A percentile compares a stretch with the other conserved stretches of the same genome.
These are phyloP conservation scores for Pseudomugil gertrudae DNA, from an alignment of 2,797 vertebrate genomes.

Conservation along the genomic window DNA sequence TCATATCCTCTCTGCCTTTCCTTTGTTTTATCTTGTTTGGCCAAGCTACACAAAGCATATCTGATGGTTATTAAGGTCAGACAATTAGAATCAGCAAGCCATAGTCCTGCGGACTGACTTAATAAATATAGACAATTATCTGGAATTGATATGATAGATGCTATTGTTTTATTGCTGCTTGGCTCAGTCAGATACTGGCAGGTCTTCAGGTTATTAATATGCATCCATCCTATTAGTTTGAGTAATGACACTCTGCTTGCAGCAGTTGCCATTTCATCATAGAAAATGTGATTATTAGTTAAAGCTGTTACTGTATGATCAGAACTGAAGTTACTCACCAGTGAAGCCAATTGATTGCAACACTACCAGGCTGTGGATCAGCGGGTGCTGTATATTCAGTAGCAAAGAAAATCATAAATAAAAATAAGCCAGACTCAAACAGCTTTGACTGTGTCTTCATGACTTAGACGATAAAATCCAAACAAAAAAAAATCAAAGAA, in stretches of 20 bases:
- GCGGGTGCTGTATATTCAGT: slow-evolving; percentile 24
- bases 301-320: slow-evolving; percentile 36
- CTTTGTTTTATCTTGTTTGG: slow-evolving; percentile 46
- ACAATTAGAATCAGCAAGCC: slow-evolving; percentile 56
- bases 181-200: slow-evolving; percentile 57
- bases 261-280: slow-evolving; percentile 50
- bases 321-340: slow-evolving; percentile 53
- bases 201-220: slow-evolving; percentile 53
- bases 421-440: slow-evolving; percentile 34
- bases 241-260: slow-evolving; percentile 47
- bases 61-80: slow-evolving; percentile 63
- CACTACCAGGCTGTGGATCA: not conserved
- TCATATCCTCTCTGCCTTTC: slow-evolving; percentile 18
- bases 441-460: slow-evolving; percentile 31
- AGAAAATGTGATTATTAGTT: slow-evolving; percentile 60
- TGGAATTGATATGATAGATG: slow-evolving; percentile 70
- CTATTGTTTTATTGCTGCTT: slow-evolving; percentile 43
- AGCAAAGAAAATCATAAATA: slow-evolving; percentile 55
- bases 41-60: slow-evolving; percentile 46
- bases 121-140: slow-evolving; percentile 69
- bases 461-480: slow-evolving; percentile 31
- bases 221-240: slow-evolving; percentile 55
- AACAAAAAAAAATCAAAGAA: slow-evolving; percentile 1
- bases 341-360: slow-evolving; percentile 6
- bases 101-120: slow-evolving; percentile 53